phyloP scores from a whole-genome alignment of 2,113 vertebrate genomes.

The Falco punctatus region DNA sequence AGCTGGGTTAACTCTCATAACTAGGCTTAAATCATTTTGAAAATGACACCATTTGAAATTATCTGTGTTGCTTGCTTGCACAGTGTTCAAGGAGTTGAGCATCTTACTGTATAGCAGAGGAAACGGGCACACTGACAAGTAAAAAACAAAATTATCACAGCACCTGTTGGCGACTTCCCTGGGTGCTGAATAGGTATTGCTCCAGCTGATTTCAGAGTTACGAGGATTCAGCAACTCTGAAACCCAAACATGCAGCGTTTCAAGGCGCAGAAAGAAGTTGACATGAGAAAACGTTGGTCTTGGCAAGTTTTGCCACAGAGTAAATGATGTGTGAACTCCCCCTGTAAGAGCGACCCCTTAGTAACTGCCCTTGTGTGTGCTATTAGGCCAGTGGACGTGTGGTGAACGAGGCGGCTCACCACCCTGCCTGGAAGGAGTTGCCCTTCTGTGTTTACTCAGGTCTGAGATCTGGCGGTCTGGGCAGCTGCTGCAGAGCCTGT shows the following conservation, averaged over 20 bases:
- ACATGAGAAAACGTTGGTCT: background rate
- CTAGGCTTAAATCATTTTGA: background rate
- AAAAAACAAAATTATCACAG: background rate
- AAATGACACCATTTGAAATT: background rate
- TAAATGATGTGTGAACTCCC: background rate
- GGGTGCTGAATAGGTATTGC: background rate
- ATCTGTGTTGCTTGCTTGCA: background rate
- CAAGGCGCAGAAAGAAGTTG: background rate
- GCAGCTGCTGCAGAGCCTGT: background rate
- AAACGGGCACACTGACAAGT: background rate
- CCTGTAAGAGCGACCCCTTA: accelerated
- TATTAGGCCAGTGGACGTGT: background rate
- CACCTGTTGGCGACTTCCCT: background rate
- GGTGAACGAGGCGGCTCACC: background rate
- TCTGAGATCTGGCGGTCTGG: background rate
- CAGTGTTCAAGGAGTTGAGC: background rate
- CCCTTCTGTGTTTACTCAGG: accelerated
- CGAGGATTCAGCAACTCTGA: background rate
- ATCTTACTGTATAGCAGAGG: background rate
- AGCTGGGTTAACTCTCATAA: background rate
- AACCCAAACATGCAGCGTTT: background rate
- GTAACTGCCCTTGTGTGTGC: background rate
- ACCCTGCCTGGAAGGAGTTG: background rate
- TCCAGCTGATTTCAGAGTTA: background rate
- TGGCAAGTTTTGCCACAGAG: background rate